Percentiles rank a stretch among this genome's conserved stretches.
Conservation (phyloP, 2,888 invertebrate species). For the Julus scanicus region DNA sequence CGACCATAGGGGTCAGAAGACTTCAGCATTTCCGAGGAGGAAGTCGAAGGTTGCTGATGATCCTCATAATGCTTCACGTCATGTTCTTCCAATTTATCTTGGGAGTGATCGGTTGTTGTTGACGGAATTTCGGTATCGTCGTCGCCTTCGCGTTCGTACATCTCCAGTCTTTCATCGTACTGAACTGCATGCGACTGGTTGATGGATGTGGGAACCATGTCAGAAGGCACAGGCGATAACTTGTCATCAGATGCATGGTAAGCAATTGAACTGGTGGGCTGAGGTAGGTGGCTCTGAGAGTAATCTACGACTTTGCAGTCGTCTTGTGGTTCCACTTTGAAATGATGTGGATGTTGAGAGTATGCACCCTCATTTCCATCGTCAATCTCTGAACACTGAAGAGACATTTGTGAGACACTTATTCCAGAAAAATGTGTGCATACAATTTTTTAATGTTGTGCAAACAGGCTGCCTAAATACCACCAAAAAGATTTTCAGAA, state of each 20-base stretch:
- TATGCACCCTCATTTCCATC: not conserved
- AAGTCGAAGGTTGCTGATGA: conserved; percentile 41
- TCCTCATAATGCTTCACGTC: conserved; percentile 18
- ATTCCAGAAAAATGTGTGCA: not conserved
- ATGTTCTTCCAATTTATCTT: conserved; percentile 3
- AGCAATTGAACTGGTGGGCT: conserved; percentile 16
- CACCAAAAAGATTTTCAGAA: not conserved
- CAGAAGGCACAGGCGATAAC: not conserved
- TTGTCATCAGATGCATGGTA: not conserved
- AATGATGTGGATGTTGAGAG: conserved; percentile 5
- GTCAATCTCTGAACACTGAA: conserved; percentile 4
- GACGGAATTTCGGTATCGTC: conserved; percentile 50
- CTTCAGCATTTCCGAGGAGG: conserved; percentile 27
- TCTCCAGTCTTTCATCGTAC: conserved; percentile 32
- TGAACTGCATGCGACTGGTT: not conserved
- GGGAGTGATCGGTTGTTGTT: conserved; percentile 45
- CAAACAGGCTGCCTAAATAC: not conserved
- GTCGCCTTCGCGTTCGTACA: conserved; percentile 20
- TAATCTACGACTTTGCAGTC: conserved; percentile 35
- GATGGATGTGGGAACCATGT: not conserved
- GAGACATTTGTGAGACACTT: not conserved
- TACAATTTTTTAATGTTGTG: not conserved
- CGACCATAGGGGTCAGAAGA: conserved; percentile 24
- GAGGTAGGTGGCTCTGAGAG: conserved; percentile 41
- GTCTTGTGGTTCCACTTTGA: conserved; percentile 38